Evolutionary conservation across 2,888 invertebrate species (phyloP).

Genomic region (Drosophila koepferae): DNA sequence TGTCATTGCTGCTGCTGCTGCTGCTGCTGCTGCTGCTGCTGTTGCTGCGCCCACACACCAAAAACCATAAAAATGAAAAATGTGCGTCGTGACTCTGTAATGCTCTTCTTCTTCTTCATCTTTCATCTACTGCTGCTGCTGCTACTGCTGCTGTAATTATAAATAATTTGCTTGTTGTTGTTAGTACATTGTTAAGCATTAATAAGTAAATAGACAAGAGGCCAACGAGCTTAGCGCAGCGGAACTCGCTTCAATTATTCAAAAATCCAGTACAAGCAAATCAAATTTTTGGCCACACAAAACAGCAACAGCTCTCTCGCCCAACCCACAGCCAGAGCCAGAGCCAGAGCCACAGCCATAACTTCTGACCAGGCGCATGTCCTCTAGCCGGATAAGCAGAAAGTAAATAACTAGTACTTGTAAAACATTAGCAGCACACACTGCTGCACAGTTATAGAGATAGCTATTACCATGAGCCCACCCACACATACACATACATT

Average conservation of each 20-base stretch:
- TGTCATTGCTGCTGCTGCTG: conserved; percentile 43
- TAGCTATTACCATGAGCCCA: conserved; percentile 68
- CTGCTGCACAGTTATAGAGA: conserved; percentile 24
- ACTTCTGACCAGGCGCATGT: conserved; percentile 5
- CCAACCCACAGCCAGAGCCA: neutral
- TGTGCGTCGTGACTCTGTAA: conserved; percentile 61
- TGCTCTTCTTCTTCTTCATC: conserved; percentile 22
- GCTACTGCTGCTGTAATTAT: conserved; percentile 62
- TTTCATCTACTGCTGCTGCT: conserved; percentile 15
- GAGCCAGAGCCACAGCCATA: neutral
- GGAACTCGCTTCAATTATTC: conserved; percentile 62
- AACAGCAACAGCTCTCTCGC: neutral
- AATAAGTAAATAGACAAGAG: conserved; percentile 70
- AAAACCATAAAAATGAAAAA: conserved; percentile 73
- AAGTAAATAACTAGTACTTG: conserved; percentile 56
- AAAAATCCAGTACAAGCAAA: conserved; percentile 53
- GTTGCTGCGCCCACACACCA: conserved; percentile 34
- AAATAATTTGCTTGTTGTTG: conserved; percentile 63
- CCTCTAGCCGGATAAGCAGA: conserved; percentile 32
- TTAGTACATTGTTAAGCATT: conserved; percentile 50
- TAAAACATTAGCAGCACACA: conserved; percentile 62
- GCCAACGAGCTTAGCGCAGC: conserved; percentile 44
- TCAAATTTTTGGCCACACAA: conserved; percentile 64
- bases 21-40: conserved; percentile 15
- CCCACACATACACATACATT: neutral